Evolutionary conservation across 1,140 invertebrate genomes (phyloP).

Genomic region (Amyelois transitella): DNA sequence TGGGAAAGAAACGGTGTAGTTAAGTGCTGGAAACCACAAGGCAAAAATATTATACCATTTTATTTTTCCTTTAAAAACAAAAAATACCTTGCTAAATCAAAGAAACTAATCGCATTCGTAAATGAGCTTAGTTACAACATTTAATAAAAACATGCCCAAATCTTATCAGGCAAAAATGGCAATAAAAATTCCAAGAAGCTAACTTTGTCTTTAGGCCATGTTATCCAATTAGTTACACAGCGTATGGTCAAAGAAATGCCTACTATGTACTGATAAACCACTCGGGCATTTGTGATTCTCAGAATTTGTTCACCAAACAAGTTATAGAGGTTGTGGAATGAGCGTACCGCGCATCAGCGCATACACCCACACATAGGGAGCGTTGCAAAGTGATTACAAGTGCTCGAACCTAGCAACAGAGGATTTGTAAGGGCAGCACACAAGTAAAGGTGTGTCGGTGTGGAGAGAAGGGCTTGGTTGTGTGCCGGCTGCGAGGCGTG

Average conservation of each 20-base stretch:
- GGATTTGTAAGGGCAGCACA: conserved; percentile 16
- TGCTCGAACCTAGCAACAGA: conserved; percentile 29
- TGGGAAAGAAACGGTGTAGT: too few species aligned
- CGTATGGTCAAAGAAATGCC: conserved; percentile 26
- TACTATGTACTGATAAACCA: conserved; percentile 32
- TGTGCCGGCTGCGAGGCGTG: conserved; percentile 32
- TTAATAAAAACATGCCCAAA: too few species aligned
- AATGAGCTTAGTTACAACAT: too few species aligned
- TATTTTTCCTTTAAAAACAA: too few species aligned
- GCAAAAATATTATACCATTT: too few species aligned
- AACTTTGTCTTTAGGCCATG: too few species aligned
- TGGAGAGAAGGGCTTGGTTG: conserved; percentile 19
- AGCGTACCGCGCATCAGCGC: conserved; percentile 18
- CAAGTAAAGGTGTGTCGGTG: conserved; percentile 7
- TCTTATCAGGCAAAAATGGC: too few species aligned
- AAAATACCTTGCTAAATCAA: too few species aligned
- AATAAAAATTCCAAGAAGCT: too few species aligned
- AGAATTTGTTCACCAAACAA: conserved; percentile 65
- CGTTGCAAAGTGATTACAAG: conserved; percentile 14
- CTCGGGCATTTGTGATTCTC: conserved; percentile 48
- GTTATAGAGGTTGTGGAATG: conserved; percentile 41
- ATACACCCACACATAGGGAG: conserved; percentile 18
- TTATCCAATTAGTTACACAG: conserved; percentile 8
- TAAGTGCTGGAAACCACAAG: too few species aligned
- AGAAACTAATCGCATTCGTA: too few species aligned